A percentile compares a stretch with the other conserved stretches of the same genome.
Conservation (phyloP, 2,797 vertebrate species). For the Iguana delicatissima region DNA sequence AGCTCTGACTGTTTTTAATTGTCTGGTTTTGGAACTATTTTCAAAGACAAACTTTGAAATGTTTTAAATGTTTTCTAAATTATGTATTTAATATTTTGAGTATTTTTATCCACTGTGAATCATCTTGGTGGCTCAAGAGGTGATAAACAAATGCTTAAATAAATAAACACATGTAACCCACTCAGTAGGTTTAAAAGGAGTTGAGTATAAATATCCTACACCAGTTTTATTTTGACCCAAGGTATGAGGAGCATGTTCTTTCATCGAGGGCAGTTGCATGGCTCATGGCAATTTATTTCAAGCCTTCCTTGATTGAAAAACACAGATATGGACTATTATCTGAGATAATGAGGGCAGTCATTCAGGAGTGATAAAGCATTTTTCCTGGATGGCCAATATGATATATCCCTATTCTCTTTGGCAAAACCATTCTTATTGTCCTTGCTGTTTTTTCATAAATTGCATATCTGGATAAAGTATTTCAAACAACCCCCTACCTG, state of each 20-base stretch:
- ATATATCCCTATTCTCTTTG: neutral
- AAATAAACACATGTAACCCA: neutral
- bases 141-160: neutral
- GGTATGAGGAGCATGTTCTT: neutral
- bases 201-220: neutral
- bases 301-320: neutral
- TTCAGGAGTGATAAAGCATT: neutral
- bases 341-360: neutral
- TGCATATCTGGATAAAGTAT: neutral
- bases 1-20: too few relatives aligned
- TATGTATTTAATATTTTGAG: too few relatives aligned
- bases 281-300: neutral
- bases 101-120: too few relatives aligned
- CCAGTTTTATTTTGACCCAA: neutral
- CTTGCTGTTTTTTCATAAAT: neutral
- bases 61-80: too few relatives aligned
- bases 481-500: slow-evolving; percentile 81
- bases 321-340: neutral
- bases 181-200: too few relatives aligned
- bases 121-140: too few relatives aligned
- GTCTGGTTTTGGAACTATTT: too few relatives aligned
- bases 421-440: neutral
- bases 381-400: neutral
- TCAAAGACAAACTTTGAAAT: too few relatives aligned
- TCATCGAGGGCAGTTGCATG: neutral